Evolutionary conservation across 2,113 vertebrate species (phyloP).

Genomic region (Anguilla japonica): DNA sequence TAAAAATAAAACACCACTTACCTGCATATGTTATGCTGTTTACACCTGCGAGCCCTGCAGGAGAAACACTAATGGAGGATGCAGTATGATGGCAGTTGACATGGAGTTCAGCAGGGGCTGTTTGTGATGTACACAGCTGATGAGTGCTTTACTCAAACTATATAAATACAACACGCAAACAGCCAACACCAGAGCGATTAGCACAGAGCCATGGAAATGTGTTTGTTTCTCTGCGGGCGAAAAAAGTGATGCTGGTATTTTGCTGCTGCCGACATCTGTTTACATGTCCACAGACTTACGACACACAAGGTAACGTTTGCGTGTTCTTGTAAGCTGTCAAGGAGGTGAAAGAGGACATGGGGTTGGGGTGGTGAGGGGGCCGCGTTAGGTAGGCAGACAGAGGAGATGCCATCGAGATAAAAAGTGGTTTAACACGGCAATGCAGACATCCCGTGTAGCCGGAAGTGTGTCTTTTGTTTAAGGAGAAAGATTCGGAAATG

Average conservation of each 20-base stretch:
- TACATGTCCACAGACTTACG: not conserved
- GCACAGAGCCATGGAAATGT: not conserved
- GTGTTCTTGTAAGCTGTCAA: not conserved
- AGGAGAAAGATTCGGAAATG: not conserved
- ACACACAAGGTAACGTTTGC: not conserved
- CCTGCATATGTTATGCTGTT: not conserved
- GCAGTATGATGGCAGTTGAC: slow-evolving; percentile 14
- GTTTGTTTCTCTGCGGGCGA: not conserved
- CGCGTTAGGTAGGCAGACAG: not conserved
- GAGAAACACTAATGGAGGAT: not conserved
- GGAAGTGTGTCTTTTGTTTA: not conserved
- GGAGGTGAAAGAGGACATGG: not conserved
- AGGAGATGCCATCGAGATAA: not conserved
- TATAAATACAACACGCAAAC: not conserved
- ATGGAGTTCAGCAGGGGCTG: slow-evolving; percentile 24
- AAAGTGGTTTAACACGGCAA: not conserved
- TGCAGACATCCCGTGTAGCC: not conserved
- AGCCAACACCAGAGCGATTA: not conserved
- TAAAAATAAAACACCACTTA: not conserved
- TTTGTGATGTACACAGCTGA: slow-evolving; percentile 34
- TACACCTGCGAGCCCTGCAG: not conserved
- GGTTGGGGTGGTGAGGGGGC: not conserved
- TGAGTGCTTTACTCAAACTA: slow-evolving; percentile 18
- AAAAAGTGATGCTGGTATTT: not conserved
- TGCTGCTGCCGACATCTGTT: not conserved